Percentiles rank a stretch among this genome's conserved stretches.
phyloP scores from a whole-genome alignment of 1,140 invertebrate species.

The Drosophila neocordata region DNA sequence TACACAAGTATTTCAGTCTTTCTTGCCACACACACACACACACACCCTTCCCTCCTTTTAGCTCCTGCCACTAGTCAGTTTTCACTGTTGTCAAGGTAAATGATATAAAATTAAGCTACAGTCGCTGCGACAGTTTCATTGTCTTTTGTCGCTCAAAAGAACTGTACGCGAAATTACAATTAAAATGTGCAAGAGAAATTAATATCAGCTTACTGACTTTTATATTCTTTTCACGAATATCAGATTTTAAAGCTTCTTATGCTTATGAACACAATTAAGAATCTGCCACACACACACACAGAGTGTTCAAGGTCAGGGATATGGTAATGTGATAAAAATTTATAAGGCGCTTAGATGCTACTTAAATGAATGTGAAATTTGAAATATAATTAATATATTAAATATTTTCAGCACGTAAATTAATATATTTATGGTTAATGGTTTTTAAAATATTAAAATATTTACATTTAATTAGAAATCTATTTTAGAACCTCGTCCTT shows the following conservation, averaged over 20 bases:
- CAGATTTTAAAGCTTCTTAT: slow-evolving; percentile 47
- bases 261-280: slow-evolving; percentile 4
- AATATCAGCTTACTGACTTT: slow-evolving; percentile 59
- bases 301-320: not conserved
- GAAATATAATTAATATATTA: too few relatives aligned
- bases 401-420: too few relatives aligned
- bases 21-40: not conserved
- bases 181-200: slow-evolving; percentile 57
- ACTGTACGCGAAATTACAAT: slow-evolving; percentile 36
- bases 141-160: slow-evolving; percentile 8
- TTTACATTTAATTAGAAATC: not conserved
- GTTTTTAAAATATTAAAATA: too few relatives aligned
- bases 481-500: too few relatives aligned
- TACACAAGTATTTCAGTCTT: not conserved
- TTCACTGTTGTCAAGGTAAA: slow-evolving; percentile 51
- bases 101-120: slow-evolving; percentile 47
- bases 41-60: not conserved
- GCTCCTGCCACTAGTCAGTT: too few relatives aligned
- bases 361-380: not conserved
- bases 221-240: slow-evolving; percentile 30
- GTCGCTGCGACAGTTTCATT: not conserved
- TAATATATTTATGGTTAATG: not conserved
- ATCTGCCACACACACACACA: not conserved
- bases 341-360: not conserved
- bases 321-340: not conserved